These are phyloP conservation scores for Phocoena phocoena DNA, from an alignment of 2,113 vertebrate species.

Conservation along the genomic window DNA sequence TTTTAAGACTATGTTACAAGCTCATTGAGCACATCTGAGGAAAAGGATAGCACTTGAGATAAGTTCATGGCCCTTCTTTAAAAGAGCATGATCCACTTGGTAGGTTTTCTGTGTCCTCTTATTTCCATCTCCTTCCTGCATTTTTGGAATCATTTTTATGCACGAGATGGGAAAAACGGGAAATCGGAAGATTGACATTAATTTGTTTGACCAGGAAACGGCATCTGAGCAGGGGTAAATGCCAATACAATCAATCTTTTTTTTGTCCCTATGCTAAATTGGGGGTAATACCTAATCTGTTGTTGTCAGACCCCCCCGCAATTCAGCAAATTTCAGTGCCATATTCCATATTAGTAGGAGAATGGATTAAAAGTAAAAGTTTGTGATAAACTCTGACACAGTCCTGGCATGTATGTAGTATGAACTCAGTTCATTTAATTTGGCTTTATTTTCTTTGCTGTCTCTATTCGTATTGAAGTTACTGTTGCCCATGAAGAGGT, in stretches of 20 bases:
- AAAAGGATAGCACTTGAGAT: background rate
- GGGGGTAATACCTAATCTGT: background rate
- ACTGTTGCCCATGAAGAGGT: background rate
- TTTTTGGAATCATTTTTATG: slow-evolving; percentile 18
- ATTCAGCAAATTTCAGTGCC: background rate
- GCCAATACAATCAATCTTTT: background rate
- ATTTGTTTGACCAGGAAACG: background rate
- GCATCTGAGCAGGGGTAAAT: background rate
- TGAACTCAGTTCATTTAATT: background rate
- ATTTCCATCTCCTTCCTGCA: background rate
- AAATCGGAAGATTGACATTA: background rate
- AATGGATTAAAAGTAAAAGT: background rate
- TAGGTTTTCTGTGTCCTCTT: background rate
- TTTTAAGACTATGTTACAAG: background rate
- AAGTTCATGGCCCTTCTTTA: background rate
- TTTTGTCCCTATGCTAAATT: background rate
- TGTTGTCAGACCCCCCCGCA: background rate
- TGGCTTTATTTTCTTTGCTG: background rate
- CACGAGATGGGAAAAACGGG: background rate
- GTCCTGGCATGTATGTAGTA: background rate
- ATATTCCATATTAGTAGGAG: background rate
- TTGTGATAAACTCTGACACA: background rate
- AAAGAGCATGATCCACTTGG: background rate
- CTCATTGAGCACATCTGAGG: background rate
- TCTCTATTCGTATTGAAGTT: background rate